These are phyloP conservation scores for Andrena fulva DNA, from an alignment of 2,888 invertebrate species.

Conservation along the genomic window DNA sequence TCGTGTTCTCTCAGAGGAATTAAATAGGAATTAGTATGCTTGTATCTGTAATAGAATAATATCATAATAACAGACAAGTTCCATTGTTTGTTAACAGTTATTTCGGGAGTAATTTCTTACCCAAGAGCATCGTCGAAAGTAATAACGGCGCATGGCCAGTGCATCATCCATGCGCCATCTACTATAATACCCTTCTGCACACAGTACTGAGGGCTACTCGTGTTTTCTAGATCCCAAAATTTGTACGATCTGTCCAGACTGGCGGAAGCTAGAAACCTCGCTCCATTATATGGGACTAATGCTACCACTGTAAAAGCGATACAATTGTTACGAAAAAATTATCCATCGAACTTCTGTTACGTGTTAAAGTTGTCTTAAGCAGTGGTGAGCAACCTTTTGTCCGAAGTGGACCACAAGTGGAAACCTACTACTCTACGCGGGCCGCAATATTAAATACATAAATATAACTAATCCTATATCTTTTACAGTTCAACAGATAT, in stretches of 20 bases:
- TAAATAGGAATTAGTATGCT: constrained; percentile 80
- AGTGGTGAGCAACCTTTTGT: too few relatives aligned
- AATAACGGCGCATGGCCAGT: constrained; percentile 85
- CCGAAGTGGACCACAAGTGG: too few relatives aligned
- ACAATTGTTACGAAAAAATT: not conserved
- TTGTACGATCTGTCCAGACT: constrained; percentile 89
- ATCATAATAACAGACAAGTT: constrained; percentile 17
- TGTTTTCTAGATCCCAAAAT: constrained; percentile 89
- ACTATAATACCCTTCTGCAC: constrained; percentile 84
- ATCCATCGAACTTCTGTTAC: not conserved
- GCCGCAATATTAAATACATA: too few relatives aligned
- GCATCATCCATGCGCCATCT: constrained; percentile 85
- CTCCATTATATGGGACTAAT: constrained; percentile 86
- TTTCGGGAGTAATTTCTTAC: constrained; percentile 74
- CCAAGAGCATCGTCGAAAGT: constrained; percentile 84
- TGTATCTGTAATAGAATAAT: constrained; percentile 74
- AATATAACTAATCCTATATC: too few relatives aligned
- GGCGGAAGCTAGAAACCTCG: constrained; percentile 88
- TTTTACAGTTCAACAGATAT: too few relatives aligned
- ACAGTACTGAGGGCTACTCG: constrained; percentile 81
- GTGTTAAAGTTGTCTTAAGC: not conserved
- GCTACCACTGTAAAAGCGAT: constrained; percentile 79
- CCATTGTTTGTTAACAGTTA: not conserved
- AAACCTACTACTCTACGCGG: too few relatives aligned
- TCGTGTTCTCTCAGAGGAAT: constrained; percentile 82